Evolutionary conservation across 1,140 invertebrate species (phyloP), one percentile per base, ranked within the genome.

Genomic region (Pseudomyrmex dendroicus): DNA sequence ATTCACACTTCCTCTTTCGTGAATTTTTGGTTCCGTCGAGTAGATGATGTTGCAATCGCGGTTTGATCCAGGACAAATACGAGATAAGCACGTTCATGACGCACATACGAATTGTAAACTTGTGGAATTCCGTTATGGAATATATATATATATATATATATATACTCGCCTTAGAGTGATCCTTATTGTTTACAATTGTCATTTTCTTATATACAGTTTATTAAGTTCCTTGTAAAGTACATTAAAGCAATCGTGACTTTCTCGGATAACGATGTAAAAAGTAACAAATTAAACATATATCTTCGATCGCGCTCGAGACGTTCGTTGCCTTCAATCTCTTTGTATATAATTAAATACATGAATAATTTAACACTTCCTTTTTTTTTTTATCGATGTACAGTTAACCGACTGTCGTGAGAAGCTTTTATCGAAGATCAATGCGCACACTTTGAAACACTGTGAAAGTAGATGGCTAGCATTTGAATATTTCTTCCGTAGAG

Each of bases 71-170:
- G 76, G 46, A 70, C 44, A 80, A 80, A 80, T 76, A 76, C 12
- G 44, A 72, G 76, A 80, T 80, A 80, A 77, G 54, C 76, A 59
- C n/a, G 12, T 50, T n/a, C 46, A 35, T 59, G 76, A 70, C 63
- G 35, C 54, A 48, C 57, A 46, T 56, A 70, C 20, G 22, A 80
- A 72, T 80, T 50, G 66, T 72, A 56, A 12, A 67, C 74, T 67
- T n/a, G 48, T 22, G 56, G 44, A 72, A 59, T 46, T 44, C 20
- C 44, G 22, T 3, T 12, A 66, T 7, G 15, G n/a, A 46, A 17
- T 80, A 35, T 35, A 35, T 35, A 35, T 25, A 5, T 35, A 35
- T n/a, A n/a, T n/a, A 17, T 80, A 35, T 35, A 35, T 35, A 35
- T 25, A 5, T 35, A 35, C 35, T 35, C 35, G 35, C 35, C 35